Evolutionary conservation across 2,797 vertebrate genomes (phyloP), one percentile per base, ranked within the genome.

Genomic region (Acropternis orthonyx): DNA sequence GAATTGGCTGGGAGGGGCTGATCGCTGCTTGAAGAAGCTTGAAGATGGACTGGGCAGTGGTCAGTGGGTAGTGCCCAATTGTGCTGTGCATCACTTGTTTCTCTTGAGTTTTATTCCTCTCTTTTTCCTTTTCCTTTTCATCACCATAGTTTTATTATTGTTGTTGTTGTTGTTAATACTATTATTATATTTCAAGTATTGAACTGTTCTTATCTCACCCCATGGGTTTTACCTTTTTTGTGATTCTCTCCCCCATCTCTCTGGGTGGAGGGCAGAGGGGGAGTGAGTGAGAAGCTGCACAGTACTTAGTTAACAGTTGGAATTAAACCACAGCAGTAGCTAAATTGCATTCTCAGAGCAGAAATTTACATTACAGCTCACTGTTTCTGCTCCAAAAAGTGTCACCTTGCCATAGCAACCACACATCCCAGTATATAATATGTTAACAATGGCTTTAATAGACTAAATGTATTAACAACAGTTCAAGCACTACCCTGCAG

Each of bases 261-360:
- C 24, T 7, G 34, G 30, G n/a, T 72, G 14, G 6, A 71, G 24
- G 12, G n/a, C 24, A 41, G 44, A 34, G 12, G 24, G n/a, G 12
- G 4, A 39, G 8, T 32, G 30, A 39, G 6, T 0, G 0, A 46
- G 21, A n/a, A 77, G 30, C 37, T 65, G n/a, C 0, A 0, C 30
- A n/a, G 44, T 34, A 27, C 44, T 58, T 71, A 22, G 18, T 39
- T 71, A 44, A 34, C 30, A 58, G 14, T 5, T 52, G n/a, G 30
- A 22, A 84, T 65, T 77, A 72, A 72, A 36, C 14, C 21, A 44
- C 34, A 7, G 13, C 51, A 46, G 14, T 34, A 67, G 61, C 23
- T 75, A 62, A 37, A 28, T 16, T 73, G 51, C 65, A 14, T 68
- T 90, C 62, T 61, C 17, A 72, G 49, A 14, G 49, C 32, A 72